These are phyloP conservation scores for Myocastor coypus DNA, from an alignment of 2,113 vertebrate genomes.

Conservation along the genomic window DNA sequence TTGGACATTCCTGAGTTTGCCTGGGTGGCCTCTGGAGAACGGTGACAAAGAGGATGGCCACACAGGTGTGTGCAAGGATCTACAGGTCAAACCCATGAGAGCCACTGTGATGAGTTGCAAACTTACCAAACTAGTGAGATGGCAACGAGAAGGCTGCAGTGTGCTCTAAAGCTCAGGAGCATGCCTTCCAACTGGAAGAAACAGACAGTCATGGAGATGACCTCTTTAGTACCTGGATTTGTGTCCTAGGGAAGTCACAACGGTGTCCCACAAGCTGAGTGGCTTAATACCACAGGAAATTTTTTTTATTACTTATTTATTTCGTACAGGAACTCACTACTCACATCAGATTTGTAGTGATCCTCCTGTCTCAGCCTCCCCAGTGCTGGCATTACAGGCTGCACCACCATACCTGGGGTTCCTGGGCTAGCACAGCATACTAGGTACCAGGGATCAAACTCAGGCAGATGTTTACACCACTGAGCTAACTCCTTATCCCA, in stretches of 20 bases:
- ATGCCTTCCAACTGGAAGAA: background rate
- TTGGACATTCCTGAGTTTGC: fast-evolving
- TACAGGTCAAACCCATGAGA: too few relatives aligned
- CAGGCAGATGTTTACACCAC: too few relatives aligned
- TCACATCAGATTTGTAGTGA: too few relatives aligned
- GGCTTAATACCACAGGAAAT: background rate
- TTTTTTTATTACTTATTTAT: background rate
- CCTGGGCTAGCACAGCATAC: too few relatives aligned
- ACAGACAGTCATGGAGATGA: background rate
- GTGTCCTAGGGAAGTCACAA: background rate
- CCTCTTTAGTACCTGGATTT: background rate
- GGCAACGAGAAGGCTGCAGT: background rate
- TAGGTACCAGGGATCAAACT: too few relatives aligned
- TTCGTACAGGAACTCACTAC: too few relatives aligned
- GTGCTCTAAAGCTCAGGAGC: background rate
- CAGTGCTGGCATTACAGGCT: too few relatives aligned
- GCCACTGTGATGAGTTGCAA: background rate
- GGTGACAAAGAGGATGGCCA: background rate
- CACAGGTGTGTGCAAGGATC: background rate
- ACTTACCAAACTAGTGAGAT: background rate
- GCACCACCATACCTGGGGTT: too few relatives aligned
- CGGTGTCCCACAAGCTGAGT: background rate
- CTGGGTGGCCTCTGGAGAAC: background rate
- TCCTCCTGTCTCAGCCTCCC: too few relatives aligned
- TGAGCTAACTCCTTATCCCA: too few relatives aligned